These are phyloP conservation scores for Lochmaea crataegi DNA, from an alignment of 2,888 invertebrate genomes.

Conservation along the genomic window DNA sequence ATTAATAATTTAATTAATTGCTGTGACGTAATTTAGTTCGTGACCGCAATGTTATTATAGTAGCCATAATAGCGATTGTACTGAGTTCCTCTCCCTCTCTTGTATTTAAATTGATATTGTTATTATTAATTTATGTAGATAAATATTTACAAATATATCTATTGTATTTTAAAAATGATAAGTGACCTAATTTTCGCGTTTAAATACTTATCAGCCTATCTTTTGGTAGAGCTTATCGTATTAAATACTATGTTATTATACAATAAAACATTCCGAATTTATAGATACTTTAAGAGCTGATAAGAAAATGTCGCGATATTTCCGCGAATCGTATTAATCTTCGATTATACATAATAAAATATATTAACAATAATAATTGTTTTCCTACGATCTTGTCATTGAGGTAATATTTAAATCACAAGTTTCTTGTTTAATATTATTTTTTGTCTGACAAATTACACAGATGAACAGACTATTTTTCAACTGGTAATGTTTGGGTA, in stretches of 20 bases:
- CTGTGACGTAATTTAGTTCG: too few species aligned
- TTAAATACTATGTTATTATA: neutral
- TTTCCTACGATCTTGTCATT: too few species aligned
- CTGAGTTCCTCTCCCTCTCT: neutral
- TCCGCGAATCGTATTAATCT: neutral
- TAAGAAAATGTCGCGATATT: neutral
- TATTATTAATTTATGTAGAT: neutral
- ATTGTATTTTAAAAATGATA: conserved; percentile 1
- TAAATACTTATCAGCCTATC: neutral
- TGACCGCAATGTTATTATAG: too few species aligned
- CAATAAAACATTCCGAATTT: neutral
- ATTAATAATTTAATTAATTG: too few species aligned
- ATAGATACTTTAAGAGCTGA: conserved; percentile 1
- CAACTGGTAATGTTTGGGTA: too few species aligned
- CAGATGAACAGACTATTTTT: too few species aligned
- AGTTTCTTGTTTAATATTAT: too few species aligned
- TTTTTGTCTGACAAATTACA: too few species aligned
- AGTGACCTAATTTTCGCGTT: neutral
- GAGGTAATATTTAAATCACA: too few species aligned
- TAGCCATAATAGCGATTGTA: too few species aligned
- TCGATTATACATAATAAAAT: neutral
- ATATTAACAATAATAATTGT: too few species aligned
- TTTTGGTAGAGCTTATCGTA: neutral
- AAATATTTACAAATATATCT: neutral
- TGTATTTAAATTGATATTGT: neutral